Evolutionary conservation across 2,113 vertebrate species (phyloP), one percentile per base, ranked within the genome.

Genomic region (Anguilla japonica): DNA sequence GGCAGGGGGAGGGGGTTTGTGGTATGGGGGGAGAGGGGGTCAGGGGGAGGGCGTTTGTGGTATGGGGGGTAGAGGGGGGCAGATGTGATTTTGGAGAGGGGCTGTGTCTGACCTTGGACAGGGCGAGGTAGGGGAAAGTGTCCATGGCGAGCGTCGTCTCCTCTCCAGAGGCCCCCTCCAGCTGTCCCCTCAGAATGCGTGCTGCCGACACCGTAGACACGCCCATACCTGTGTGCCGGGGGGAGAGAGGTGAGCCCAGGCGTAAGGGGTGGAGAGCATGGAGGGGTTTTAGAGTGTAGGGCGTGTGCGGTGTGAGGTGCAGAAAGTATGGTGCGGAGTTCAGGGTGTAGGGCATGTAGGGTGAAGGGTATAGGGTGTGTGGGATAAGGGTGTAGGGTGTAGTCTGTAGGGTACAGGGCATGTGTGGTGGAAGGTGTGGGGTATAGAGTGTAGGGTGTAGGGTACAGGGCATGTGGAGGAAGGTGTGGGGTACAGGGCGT

Each of bases 131-230:
- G 39, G 96, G 96, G 88, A 96, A 96, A 0, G 87, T 91, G 86
- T 96, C 96, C 94, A 96, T 96, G 81, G 96, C 90, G 80, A 96
- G 90, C 83, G 92, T 9, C 0, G 93, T 93, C 91, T 95, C 96
- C 91, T 96, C 96, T 15, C 96, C 96, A 0, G 91, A 90, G 1
- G 63, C 56, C 1, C 93, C 93, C 8, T 95, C 92, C 91, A 95
- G 93, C 89, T 96, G 96, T 41, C 96, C 96, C 85, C 91, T 88
- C 84, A 96, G 90, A 53, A 96, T 96, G 34, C 96, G 94, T 26
- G 96, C 93, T 18, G 96, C 96, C 1, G 96, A 94, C 80, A 96
- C 95, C 0, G 96, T 96, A 56, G 95, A 94, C 82, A 96, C 93
- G 0, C 96, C 96, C 96, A 96, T 96, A 22, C 96, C 96, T 96